phyloP scores from a whole-genome alignment of 2,113 vertebrate species.

The Dasyornis broadbenti region DNA sequence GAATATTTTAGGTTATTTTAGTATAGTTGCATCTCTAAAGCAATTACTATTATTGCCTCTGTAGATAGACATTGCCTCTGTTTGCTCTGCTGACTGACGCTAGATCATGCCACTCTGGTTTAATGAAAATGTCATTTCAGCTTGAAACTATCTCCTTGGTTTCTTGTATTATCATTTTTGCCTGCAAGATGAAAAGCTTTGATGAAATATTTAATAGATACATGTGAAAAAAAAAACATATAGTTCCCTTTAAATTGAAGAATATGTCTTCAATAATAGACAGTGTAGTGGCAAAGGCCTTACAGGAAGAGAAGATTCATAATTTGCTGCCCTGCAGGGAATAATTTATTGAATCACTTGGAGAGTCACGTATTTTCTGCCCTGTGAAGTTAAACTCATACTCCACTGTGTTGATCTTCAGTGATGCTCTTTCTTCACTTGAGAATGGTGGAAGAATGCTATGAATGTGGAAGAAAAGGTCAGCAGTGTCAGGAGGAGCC shows the following conservation, averaged over 20 bases:
- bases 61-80: background rate
- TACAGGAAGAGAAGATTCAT: background rate
- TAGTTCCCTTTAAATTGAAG: background rate
- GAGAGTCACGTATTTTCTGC: background rate
- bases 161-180: background rate
- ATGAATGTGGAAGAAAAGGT: conserved; percentile 17
- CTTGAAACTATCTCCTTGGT: background rate
- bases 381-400: background rate
- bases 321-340: background rate
- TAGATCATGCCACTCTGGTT: background rate
- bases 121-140: background rate
- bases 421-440: background rate
- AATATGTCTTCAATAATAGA: background rate
- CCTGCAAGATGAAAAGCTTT: background rate
- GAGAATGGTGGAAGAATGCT: background rate
- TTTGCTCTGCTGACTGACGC: background rate
- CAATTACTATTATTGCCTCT: background rate
- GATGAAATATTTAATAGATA: background rate
- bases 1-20: background rate
- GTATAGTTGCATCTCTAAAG: background rate
- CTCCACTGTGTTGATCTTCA: background rate
- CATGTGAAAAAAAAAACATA: background rate
- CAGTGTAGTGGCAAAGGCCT: background rate
- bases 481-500: background rate
- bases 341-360: background rate